Conservation (phyloP, 1,140 invertebrate genomes). For the Microplitis demolitor region DNA sequence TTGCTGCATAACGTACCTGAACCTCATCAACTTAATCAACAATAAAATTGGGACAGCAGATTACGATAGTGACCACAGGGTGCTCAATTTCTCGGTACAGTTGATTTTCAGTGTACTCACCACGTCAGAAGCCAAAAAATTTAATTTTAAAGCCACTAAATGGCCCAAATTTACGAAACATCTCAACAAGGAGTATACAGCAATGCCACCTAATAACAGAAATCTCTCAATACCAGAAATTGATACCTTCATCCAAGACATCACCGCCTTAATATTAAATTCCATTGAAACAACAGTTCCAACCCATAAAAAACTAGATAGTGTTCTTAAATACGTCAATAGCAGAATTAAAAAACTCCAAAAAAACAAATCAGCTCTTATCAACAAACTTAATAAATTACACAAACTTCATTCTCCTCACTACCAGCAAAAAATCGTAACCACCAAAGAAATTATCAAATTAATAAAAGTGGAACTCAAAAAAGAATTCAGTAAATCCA, state of each 20-base stretch:
- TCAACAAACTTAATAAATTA: neutral
- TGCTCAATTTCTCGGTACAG: too few species aligned
- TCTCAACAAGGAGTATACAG: too few species aligned
- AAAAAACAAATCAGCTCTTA: neutral
- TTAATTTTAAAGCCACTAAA: too few species aligned
- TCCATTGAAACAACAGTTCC: neutral
- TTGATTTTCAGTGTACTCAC: too few species aligned
- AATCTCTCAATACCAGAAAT: conserved; percentile 22
- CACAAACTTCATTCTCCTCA: neutral
- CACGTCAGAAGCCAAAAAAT: too few species aligned
- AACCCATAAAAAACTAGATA: neutral
- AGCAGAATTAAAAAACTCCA: conserved; percentile 6
- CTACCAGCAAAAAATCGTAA: neutral
- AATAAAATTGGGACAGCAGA: too few species aligned
- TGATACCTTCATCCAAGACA: neutral
- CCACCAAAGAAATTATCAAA: neutral
- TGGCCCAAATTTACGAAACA: too few species aligned
- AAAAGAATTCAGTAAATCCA: neutral
- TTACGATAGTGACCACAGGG: too few species aligned
- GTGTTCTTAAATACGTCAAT: neutral
- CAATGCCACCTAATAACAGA: neutral
- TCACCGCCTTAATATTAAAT: neutral
- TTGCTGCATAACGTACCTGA: too few species aligned
- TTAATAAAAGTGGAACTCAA: neutral
- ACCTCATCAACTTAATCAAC: too few species aligned